Conservation (phyloP, 2,797 vertebrate species). For the Pangasius sanitwongsei region DNA sequence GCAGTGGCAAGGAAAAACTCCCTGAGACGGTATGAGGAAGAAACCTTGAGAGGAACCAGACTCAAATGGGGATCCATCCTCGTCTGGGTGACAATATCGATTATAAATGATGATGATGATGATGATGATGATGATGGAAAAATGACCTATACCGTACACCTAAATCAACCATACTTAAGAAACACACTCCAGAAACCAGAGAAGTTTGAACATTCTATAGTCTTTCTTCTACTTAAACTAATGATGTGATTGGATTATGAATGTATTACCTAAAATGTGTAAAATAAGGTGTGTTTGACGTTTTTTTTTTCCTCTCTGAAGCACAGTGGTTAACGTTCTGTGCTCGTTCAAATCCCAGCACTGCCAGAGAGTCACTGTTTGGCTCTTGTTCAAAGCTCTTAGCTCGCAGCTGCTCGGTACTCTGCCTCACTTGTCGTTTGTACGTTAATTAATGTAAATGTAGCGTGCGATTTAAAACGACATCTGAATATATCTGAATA, state of each 20-base stretch:
- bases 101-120: not conserved
- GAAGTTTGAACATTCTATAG: not conserved
- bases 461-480: not conserved
- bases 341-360: not conserved
- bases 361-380: not conserved
- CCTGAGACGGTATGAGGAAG: too few species aligned
- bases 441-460: not conserved
- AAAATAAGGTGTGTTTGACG: not conserved
- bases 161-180: too few species aligned
- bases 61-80: too few species aligned
- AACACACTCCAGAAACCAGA: not conserved
- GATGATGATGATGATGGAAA: constrained; percentile 3
- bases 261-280: not conserved
- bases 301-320: not conserved
- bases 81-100: too few species aligned
- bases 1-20: too few species aligned
- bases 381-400: not conserved
- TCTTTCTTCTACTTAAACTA: not conserved
- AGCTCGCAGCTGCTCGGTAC: not conserved
- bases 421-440: not conserved
- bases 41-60: too few species aligned
- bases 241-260: not conserved
- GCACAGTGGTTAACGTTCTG: not conserved
- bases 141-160: not conserved
- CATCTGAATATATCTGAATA: too few species aligned